A percentile compares a stretch with the other conserved stretches of the same genome.
Evolutionary conservation across 2,113 vertebrate genomes (phyloP).

Genomic region (Anguilla rostrata): DNA sequence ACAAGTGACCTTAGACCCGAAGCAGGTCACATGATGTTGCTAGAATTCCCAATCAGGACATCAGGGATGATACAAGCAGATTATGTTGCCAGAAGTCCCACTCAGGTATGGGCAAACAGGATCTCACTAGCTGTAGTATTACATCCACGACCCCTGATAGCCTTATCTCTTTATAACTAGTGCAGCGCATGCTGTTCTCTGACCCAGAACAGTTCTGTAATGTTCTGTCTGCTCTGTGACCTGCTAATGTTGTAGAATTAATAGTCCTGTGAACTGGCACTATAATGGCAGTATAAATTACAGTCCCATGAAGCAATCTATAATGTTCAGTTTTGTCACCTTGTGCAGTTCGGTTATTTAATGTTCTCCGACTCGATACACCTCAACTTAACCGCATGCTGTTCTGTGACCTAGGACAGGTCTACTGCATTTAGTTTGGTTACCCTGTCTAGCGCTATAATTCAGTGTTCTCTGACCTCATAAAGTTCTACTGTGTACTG

Average conservation of each 20-base stretch:
- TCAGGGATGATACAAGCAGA: neutral
- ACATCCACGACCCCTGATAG: neutral
- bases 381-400: neutral
- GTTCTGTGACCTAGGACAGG: neutral
- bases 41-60: neutral
- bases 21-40: neutral
- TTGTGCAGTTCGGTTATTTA: neutral
- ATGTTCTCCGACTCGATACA: neutral
- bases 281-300: too few species aligned
- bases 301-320: too few species aligned
- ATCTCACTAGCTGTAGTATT: neutral
- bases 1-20: neutral
- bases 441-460: neutral
- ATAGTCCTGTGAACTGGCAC: too few species aligned
- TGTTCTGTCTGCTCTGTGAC: too few species aligned
- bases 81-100: neutral
- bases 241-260: too few species aligned
- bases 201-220: neutral
- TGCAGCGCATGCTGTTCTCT: neutral
- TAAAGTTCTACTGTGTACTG: neutral
- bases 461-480: neutral
- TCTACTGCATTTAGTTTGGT: neutral
- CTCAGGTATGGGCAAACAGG: neutral
- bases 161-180: neutral
- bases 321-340: too few species aligned